Conservation (phyloP, 2,888 invertebrate genomes). For the Aspidiotus rigidus region DNA sequence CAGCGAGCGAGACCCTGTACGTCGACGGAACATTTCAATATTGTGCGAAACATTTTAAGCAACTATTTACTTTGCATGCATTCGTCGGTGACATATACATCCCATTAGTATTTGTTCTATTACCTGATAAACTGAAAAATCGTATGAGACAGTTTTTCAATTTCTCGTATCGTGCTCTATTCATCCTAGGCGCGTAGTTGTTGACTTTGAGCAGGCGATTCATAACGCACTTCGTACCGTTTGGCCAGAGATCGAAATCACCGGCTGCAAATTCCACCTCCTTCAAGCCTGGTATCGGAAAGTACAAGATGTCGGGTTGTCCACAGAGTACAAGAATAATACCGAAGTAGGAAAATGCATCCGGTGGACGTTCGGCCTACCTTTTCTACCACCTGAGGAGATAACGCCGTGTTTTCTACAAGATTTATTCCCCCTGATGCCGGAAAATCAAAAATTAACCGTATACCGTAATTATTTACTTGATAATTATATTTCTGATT, state of each 20-base stretch:
- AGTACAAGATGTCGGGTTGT: background rate
- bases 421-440: background rate
- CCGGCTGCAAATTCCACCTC: background rate
- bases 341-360: background rate
- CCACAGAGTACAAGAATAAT: background rate
- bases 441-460: background rate
- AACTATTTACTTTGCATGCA: background rate
- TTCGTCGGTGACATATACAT: background rate
- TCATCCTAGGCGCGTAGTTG: too few species aligned
- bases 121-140: background rate
- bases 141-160: too few species aligned
- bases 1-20: background rate
- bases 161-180: too few species aligned
- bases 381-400: background rate
- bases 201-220: background rate
- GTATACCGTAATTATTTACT: background rate
- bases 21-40: slow-evolving; percentile 1
- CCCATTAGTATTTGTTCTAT: background rate
- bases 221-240: background rate
- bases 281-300: background rate
- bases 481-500: background rate
- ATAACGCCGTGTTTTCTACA: background rate
- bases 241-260: background rate
- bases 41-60: background rate
- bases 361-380: background rate